These are phyloP conservation scores for Microcaecilia unicolor DNA, from an alignment of 2,797 vertebrate species.

Conservation along the genomic window DNA sequence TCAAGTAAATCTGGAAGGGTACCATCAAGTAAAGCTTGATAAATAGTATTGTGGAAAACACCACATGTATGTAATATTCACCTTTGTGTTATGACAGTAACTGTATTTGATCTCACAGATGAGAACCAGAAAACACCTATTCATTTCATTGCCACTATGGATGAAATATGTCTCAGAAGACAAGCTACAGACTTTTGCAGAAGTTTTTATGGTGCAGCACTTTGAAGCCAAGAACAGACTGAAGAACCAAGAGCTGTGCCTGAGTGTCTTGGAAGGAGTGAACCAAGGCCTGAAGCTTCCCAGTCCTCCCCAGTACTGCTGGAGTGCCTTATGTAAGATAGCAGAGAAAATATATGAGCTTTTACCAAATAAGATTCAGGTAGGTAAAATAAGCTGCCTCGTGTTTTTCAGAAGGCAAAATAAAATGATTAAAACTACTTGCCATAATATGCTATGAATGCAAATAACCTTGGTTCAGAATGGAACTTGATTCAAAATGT, in stretches of 20 bases:
- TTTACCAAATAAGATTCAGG: slow-evolving; percentile 75
- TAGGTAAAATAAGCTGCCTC: slow-evolving; percentile 51
- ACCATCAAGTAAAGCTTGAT: no score
- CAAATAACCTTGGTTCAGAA: no score
- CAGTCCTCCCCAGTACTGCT: slow-evolving; percentile 72
- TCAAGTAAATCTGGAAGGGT: no score
- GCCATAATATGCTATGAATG: no score
- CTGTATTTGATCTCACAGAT: slow-evolving; percentile 46
- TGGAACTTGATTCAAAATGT: no score
- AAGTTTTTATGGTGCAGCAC: slow-evolving; percentile 65
- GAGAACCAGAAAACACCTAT: slow-evolving; percentile 64
- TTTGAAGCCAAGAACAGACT: slow-evolving; percentile 47
- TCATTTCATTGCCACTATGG: slow-evolving; percentile 64
- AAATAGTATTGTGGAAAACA: no score
- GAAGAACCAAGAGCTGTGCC: slow-evolving; percentile 42
- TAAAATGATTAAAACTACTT: no score
- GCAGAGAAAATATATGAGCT: slow-evolving; percentile 71
- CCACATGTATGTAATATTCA: no score
- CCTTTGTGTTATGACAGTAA: not conserved
- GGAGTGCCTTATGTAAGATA: slow-evolving; percentile 66
- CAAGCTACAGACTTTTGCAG: slow-evolving; percentile 71
- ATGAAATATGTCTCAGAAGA: slow-evolving; percentile 85
- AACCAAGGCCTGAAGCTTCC: slow-evolving; percentile 76
- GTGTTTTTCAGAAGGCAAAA: slow-evolving; percentile 35
- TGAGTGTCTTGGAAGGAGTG: slow-evolving; percentile 66